A percentile compares a stretch with the other conserved stretches of the same genome.
Conservation (phyloP, 1,140 invertebrate species). For the Rhynchophorus ferrugineus region DNA sequence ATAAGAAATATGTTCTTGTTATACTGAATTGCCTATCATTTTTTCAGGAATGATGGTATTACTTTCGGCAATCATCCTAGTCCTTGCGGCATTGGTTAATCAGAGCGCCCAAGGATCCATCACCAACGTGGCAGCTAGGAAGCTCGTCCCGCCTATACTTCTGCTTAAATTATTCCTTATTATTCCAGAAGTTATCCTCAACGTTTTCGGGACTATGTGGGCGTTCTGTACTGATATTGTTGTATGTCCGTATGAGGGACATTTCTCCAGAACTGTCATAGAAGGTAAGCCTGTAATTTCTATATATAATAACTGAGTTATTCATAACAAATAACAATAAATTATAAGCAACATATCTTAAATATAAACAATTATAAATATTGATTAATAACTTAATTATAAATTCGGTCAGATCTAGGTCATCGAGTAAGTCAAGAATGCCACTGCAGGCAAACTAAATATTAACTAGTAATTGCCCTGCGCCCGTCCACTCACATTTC, state of each 20-base stretch:
- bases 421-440: too few relatives aligned
- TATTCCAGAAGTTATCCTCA: slow-evolving; percentile 67
- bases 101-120: slow-evolving; percentile 63
- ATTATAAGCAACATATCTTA: too few relatives aligned
- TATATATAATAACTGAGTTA: too few relatives aligned
- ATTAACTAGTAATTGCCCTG: too few relatives aligned
- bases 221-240: slow-evolving; percentile 60
- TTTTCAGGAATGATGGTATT: slow-evolving; percentile 50
- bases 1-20: too few relatives aligned
- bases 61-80: slow-evolving; percentile 51
- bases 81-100: slow-evolving; percentile 58
- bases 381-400: too few relatives aligned
- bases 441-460: too few relatives aligned
- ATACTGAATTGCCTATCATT: too few relatives aligned
- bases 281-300: slow-evolving; percentile 59
- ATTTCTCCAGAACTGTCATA: slow-evolving; percentile 63
- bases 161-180: slow-evolving; percentile 62
- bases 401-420: too few relatives aligned
- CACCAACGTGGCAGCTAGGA: slow-evolving; percentile 57
- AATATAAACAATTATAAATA: too few relatives aligned
- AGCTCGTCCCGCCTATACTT: slow-evolving; percentile 57
- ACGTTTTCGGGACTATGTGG: slow-evolving; percentile 75
- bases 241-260: slow-evolving; percentile 54
- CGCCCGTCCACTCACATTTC: too few relatives aligned
- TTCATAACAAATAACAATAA: too few relatives aligned